phyloP scores from a whole-genome alignment of 2,797 vertebrate species.

The Pelodytes ibericus region DNA sequence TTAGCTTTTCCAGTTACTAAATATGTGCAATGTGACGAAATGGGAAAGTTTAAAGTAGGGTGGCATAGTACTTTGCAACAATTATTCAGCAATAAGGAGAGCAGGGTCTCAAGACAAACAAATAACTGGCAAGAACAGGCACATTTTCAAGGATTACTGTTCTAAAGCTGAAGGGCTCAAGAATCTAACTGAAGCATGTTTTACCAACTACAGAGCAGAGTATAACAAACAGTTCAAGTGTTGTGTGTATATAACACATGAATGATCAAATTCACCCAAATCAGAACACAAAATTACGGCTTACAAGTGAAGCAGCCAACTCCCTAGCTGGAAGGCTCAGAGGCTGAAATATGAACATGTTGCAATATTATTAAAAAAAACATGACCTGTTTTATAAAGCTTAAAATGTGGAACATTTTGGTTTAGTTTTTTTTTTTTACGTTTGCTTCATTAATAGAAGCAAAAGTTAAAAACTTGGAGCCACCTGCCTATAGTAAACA shows the following conservation, averaged over 20 bases:
- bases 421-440: no score
- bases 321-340: conserved; percentile 16
- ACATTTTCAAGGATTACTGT: not conserved
- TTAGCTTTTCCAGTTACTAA: no score
- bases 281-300: not conserved
- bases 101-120: no score
- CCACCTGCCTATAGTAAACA: no score
- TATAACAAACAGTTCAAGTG: not conserved
- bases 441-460: no score
- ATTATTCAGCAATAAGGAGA: no score
- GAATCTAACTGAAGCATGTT: not conserved
- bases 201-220: not conserved
- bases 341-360: conserved; percentile 9
- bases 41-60: no score
- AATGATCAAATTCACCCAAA: not conserved
- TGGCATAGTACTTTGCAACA: no score
- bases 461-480: no score
- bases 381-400: not conserved
- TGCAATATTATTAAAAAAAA: not conserved
- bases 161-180: not conserved
- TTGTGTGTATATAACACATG: not conserved
- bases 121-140: no score
- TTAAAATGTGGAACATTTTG: no score
- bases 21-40: no score
- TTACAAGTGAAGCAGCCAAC: conserved; percentile 1